Percentiles rank a stretch among this genome's conserved stretches.
Conservation (phyloP, 2,797 vertebrate genomes). For the Tragopan temminckii region DNA sequence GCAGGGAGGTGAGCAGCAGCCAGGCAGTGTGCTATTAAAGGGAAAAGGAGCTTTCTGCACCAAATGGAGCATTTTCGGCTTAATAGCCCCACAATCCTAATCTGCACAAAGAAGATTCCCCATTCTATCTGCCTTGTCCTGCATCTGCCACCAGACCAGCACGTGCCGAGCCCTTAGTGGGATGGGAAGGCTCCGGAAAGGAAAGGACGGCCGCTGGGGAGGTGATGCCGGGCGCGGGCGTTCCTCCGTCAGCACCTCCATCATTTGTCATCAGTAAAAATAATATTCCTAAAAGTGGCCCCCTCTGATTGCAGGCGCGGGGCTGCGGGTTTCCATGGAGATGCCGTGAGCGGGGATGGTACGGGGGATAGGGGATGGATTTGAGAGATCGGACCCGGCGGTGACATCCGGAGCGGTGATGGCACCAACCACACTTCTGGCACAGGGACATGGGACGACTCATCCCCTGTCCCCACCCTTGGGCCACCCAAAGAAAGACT, state of each 20-base stretch:
- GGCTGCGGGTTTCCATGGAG: constrained; percentile 63
- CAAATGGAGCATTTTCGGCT: constrained; percentile 67
- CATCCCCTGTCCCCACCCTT: not conserved
- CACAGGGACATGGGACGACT: not conserved
- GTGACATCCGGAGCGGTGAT: not conserved
- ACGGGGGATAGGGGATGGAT: not conserved
- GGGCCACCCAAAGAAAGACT: not conserved
- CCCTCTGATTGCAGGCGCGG: constrained; percentile 35
- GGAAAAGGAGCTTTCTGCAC: constrained; percentile 58
- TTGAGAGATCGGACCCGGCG: constrained; percentile 25
- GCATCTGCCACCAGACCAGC: constrained; percentile 33
- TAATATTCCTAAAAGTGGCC: constrained; percentile 62
- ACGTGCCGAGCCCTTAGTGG: constrained; percentile 44
- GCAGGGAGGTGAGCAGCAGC: constrained; percentile 17
- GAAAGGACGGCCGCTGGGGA: constrained; percentile 11
- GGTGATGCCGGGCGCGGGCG: constrained; percentile 13
- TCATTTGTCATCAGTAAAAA: constrained; percentile 68
- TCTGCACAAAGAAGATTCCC: constrained; percentile 38
- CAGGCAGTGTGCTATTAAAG: constrained; percentile 8
- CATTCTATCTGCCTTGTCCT: not conserved
- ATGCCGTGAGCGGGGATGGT: constrained; percentile 16
- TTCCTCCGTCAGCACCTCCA: constrained; percentile 56
- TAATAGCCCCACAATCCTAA: constrained; percentile 63
- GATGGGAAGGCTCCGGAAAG: constrained; percentile 5
- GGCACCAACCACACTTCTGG: not conserved